Evolutionary conservation across 2,797 vertebrate species (phyloP).

Genomic region (Rhinella marina): DNA sequence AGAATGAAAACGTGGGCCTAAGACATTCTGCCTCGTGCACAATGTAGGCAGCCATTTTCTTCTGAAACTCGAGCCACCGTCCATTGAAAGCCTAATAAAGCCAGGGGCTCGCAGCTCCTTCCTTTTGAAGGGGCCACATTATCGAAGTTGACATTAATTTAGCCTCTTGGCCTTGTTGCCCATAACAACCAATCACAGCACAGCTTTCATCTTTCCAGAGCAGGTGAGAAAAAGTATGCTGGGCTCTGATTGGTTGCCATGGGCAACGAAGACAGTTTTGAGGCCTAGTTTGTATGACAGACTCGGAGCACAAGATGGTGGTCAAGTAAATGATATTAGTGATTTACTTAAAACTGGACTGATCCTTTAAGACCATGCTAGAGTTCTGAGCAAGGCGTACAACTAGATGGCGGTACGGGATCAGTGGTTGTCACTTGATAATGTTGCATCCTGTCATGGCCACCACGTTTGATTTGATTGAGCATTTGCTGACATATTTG

Average conservation of each 20-base stretch:
- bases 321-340: no score
- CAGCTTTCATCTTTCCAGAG: neutral
- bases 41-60: neutral
- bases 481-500: no score
- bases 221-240: neutral
- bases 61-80: neutral
- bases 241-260: neutral
- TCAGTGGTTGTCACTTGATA: no score
- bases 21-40: neutral
- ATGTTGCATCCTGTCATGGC: no score
- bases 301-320: neutral
- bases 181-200: neutral
- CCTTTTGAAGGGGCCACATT: neutral
- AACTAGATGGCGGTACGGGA: no score
- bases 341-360: neutral
- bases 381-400: no score
- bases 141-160: no score
- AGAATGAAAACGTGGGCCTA: slow-evolving; percentile 11
- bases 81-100: neutral
- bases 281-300: neutral
- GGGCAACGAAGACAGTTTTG: neutral
- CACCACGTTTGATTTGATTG: no score
- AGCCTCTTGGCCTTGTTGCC: neutral
- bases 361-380: no score
- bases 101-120: neutral